Conservation (phyloP, 2,797 vertebrate genomes). For the Betta splendens region DNA sequence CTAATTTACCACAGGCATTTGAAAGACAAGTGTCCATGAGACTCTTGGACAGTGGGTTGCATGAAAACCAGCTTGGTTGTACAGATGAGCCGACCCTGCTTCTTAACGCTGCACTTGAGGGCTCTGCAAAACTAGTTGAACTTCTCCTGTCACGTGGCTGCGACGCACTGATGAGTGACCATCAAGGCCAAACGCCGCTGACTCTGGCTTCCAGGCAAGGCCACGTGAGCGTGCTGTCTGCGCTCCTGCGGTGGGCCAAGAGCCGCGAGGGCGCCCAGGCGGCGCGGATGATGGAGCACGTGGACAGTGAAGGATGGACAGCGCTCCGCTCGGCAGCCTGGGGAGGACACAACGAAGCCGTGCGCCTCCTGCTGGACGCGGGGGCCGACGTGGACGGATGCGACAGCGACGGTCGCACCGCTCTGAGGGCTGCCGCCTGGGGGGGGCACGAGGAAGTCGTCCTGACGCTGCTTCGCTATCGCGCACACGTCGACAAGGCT, state of each 20-base stretch:
- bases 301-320: constrained; percentile 85
- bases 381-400: constrained; percentile 82
- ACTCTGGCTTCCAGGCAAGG: constrained; percentile 81
- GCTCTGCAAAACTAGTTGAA: constrained; percentile 71
- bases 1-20: constrained; percentile 52
- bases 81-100: constrained; percentile 77
- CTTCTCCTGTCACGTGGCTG: constrained; percentile 77
- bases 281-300: constrained; percentile 72
- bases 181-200: constrained; percentile 83
- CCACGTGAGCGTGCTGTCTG: constrained; percentile 73
- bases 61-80: constrained; percentile 73
- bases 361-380: constrained; percentile 77
- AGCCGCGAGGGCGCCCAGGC: constrained; percentile 41
- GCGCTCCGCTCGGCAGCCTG: constrained; percentile 84
- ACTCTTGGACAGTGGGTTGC: constrained; percentile 74
- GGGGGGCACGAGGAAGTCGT: constrained; percentile 84
- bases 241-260: constrained; percentile 79
- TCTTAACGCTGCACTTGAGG: constrained; percentile 75
- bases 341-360: constrained; percentile 82
- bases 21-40: constrained; percentile 72
- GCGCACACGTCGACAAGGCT: constrained; percentile 76
- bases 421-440: constrained; percentile 86
- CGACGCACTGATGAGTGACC: constrained; percentile 76
- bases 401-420: constrained; percentile 83
- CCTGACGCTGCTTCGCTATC: constrained; percentile 73